Conservation (phyloP, 2,797 vertebrate genomes). For the Trichosurus vulpecula region DNA sequence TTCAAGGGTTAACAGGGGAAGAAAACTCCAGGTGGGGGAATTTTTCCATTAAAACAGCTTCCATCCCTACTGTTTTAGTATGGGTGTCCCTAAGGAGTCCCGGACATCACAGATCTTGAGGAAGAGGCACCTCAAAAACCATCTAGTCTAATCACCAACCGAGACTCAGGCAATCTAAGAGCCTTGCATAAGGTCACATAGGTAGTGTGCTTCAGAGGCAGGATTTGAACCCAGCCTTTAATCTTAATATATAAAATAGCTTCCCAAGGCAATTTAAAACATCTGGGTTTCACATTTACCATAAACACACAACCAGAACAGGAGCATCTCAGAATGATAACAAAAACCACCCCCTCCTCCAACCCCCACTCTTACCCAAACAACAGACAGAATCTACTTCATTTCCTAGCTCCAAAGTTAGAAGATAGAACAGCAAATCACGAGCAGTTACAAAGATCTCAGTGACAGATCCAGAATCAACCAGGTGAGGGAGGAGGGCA, state of each 20-base stretch:
- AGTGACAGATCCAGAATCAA: too few relatives aligned
- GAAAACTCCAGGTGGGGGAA: background rate
- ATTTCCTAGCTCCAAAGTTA: background rate
- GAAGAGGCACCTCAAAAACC: background rate
- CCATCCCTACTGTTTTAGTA: background rate
- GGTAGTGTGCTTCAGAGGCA: background rate
- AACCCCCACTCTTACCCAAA: background rate
- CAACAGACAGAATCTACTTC: background rate
- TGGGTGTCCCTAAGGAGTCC: background rate
- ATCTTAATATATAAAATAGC: background rate
- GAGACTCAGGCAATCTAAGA: rapidly evolving
- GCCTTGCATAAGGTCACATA: background rate
- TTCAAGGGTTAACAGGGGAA: background rate
- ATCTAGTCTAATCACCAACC: background rate
- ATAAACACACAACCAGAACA: background rate
- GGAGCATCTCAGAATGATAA: background rate
- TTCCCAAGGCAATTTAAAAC: background rate
- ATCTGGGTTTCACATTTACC: background rate
- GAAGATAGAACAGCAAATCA: background rate
- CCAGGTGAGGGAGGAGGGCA: rapidly evolving
- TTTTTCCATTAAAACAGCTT: background rate
- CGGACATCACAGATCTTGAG: background rate
- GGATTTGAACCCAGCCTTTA: background rate
- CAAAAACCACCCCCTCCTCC: background rate
- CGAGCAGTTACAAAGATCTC: background rate